These are phyloP conservation scores for Morpho helenor DNA, from an alignment of 2,888 invertebrate genomes.

Conservation along the genomic window DNA sequence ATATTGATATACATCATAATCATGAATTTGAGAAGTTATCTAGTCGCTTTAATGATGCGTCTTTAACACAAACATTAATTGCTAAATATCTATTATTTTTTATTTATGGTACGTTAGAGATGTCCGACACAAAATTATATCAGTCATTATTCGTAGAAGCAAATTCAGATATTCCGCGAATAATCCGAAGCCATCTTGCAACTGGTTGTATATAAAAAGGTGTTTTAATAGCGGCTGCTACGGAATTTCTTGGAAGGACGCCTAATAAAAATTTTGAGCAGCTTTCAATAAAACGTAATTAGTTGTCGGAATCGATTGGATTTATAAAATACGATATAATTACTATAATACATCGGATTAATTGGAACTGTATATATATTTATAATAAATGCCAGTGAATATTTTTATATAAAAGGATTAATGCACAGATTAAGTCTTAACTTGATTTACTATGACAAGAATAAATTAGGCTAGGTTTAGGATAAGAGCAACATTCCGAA, in stretches of 20 bases:
- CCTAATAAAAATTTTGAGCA: constrained; percentile 27
- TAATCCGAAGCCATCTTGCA: constrained; percentile 27
- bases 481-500: no score
- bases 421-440: no score
- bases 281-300: constrained; percentile 26
- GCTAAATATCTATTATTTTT: neutral
- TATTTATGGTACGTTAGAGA: neutral
- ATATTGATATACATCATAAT: no score
- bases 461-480: no score
- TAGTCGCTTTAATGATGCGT: no score
- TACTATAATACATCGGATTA: constrained; percentile 6
- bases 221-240: constrained; percentile 19
- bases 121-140: constrained; percentile 18
- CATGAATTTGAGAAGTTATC: no score
- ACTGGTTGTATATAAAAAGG: constrained; percentile 15
- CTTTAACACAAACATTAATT: no score
- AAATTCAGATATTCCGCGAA: constrained; percentile 34
- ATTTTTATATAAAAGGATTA: no score
- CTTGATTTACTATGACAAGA: no score
- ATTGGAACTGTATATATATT: neutral
- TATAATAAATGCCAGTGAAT: no score
- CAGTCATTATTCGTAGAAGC: constrained; percentile 20
- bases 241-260: constrained; percentile 28
- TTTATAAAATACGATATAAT: constrained; percentile 6
- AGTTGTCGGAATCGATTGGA: constrained; percentile 18